phyloP scores from a whole-genome alignment of 1,140 invertebrate species.

The Chironomus striatipennis region DNA sequence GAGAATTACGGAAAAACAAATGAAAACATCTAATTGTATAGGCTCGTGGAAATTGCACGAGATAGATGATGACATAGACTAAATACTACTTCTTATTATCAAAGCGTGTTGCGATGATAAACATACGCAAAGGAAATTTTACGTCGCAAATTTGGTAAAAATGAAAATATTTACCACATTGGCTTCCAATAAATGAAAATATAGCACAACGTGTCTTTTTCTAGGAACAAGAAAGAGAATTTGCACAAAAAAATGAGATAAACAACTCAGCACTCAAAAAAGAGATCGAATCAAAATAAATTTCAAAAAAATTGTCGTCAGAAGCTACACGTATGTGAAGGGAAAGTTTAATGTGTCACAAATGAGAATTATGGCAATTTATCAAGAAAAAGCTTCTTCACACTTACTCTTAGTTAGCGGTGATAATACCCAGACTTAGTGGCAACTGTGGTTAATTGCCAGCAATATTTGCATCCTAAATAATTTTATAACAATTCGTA shows the following conservation, averaged over 20 bases:
- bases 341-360: neutral
- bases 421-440: neutral
- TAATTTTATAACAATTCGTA: no score
- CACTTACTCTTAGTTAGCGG: neutral
- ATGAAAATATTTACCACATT: neutral
- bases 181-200: neutral
- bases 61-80: no score
- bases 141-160: neutral
- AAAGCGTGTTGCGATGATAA: no score
- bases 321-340: no score
- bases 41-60: no score
- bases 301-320: neutral
- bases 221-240: neutral
- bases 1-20: neutral
- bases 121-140: no score
- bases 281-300: neutral
- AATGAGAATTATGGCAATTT: neutral
- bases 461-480: neutral
- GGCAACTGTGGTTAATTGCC: neutral
- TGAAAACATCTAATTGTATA: neutral
- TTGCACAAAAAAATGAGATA: neutral
- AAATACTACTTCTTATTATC: no score
- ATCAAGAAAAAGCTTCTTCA: neutral
- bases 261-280: no score
- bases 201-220: neutral